Conservation (phyloP, 1,140 invertebrate genomes). For the Mycetomoellerius zeteki region DNA sequence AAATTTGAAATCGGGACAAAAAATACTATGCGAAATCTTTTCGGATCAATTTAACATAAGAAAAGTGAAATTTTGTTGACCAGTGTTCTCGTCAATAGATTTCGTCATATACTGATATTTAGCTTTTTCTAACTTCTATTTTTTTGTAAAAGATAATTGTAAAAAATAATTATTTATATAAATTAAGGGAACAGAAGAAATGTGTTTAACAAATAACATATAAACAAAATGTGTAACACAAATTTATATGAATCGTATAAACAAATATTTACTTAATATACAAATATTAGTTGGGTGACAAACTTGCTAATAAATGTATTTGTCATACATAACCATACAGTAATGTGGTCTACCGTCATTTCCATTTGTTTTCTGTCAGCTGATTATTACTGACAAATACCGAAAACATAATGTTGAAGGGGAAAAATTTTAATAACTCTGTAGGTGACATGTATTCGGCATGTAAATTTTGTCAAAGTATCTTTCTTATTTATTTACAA, state of each 20-base stretch:
- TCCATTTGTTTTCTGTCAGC: background rate
- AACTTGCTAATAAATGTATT: conserved; percentile 4
- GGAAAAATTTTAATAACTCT: conserved; percentile 11
- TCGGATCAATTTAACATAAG: no score
- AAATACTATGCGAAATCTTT: no score
- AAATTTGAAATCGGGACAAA: no score
- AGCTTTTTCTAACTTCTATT: background rate
- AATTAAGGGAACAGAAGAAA: background rate
- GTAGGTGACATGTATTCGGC: background rate
- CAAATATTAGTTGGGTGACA: background rate
- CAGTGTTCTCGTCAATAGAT: no score
- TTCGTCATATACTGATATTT: background rate
- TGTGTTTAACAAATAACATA: background rate
- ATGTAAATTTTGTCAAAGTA: background rate
- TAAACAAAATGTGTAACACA: background rate
- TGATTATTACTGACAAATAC: conserved; percentile 2
- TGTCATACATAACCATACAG: background rate
- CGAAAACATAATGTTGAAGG: background rate
- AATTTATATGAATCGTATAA: background rate
- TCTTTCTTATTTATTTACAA: conserved; percentile 3
- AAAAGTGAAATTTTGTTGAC: no score
- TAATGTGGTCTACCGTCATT: background rate
- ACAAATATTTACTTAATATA: conserved; percentile 16
- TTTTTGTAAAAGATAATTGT: background rate
- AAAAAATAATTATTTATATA: background rate